Percentiles rank a stretch among this genome's conserved stretches.
phyloP scores from a whole-genome alignment of 1,140 invertebrate species.

The Drosophila busckii region DNA sequence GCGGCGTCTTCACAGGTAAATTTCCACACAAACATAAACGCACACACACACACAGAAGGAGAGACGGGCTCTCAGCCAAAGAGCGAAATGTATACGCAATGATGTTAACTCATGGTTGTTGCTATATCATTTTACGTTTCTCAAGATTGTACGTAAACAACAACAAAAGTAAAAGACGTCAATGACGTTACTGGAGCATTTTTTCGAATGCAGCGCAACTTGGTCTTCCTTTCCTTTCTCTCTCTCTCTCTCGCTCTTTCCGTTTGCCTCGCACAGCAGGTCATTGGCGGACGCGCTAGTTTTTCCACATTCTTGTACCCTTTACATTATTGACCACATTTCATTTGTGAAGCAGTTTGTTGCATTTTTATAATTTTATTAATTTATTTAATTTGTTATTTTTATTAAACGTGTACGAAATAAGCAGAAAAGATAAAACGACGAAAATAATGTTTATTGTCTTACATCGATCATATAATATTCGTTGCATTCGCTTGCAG shows the following conservation, averaged over 20 bases:
- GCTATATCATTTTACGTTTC: conserved; percentile 40
- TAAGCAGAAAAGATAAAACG: too few species aligned
- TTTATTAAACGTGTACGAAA: too few species aligned
- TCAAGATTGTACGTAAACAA: conserved; percentile 40
- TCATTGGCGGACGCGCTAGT: conserved; percentile 51
- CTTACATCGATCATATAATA: conserved; percentile 16
- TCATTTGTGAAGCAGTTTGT: conserved; percentile 11
- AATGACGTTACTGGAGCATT: conserved; percentile 66
- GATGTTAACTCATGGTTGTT: too few species aligned
- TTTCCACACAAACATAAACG: conserved; percentile 31
- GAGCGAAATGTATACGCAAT: not conserved
- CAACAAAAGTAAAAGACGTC: conserved; percentile 52
- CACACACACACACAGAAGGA: conserved; percentile 7
- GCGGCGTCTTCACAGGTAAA: conserved; percentile 61
- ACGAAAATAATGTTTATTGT: too few species aligned
- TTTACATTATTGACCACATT: conserved; percentile 3
- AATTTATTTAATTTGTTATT: too few species aligned
- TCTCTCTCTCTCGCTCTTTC: not conserved
- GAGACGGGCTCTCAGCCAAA: not conserved
- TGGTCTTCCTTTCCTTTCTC: conserved; percentile 1
- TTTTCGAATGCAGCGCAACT: conserved; percentile 29
- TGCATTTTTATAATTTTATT: not conserved
- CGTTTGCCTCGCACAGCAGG: conserved; percentile 22
- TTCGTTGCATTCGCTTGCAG: conserved; percentile 15
- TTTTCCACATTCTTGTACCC: conserved; percentile 61